phyloP scores from a whole-genome alignment of 2,888 invertebrate species.

The Caenorhabditis wallacei region DNA sequence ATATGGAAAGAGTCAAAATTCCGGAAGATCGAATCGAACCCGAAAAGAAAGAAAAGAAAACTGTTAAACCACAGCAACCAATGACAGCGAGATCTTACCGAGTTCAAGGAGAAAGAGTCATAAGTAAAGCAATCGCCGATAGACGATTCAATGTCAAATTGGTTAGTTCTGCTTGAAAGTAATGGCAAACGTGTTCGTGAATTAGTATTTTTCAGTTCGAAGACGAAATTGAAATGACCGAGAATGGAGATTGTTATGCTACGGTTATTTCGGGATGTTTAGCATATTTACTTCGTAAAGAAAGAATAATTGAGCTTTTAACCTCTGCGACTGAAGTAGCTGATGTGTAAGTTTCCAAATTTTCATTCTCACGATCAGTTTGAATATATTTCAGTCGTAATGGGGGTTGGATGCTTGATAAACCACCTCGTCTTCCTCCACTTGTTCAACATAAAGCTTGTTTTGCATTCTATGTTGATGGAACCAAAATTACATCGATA shows the following conservation, averaged over 20 bases:
- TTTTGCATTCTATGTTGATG: slow-evolving; percentile 73
- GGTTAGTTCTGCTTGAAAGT: slow-evolving; percentile 25
- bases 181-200: not conserved
- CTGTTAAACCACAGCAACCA: not conserved
- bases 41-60: slow-evolving; percentile 32
- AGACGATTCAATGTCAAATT: slow-evolving; percentile 67
- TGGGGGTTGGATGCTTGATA: slow-evolving; percentile 70
- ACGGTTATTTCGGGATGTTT: slow-evolving; percentile 72
- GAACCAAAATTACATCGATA: slow-evolving; percentile 53
- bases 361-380: too few relatives aligned
- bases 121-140: slow-evolving; percentile 67
- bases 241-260: slow-evolving; percentile 70
- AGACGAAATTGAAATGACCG: slow-evolving; percentile 69
- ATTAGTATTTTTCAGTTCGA: slow-evolving; percentile 64
- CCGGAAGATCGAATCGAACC: not conserved
- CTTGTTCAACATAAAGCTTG: slow-evolving; percentile 67
- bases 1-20: not conserved
- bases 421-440: slow-evolving; percentile 74
- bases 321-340: slow-evolving; percentile 61
- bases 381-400: slow-evolving; percentile 67
- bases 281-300: slow-evolving; percentile 70
- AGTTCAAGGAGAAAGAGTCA: slow-evolving; percentile 63
- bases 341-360: slow-evolving; percentile 54
- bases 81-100: slow-evolving; percentile 20
- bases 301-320: slow-evolving; percentile 69